Conservation (phyloP, 37 sponge, comb jelly and placozoan genomes). For the Mnemiopsis leidyi region DNA sequence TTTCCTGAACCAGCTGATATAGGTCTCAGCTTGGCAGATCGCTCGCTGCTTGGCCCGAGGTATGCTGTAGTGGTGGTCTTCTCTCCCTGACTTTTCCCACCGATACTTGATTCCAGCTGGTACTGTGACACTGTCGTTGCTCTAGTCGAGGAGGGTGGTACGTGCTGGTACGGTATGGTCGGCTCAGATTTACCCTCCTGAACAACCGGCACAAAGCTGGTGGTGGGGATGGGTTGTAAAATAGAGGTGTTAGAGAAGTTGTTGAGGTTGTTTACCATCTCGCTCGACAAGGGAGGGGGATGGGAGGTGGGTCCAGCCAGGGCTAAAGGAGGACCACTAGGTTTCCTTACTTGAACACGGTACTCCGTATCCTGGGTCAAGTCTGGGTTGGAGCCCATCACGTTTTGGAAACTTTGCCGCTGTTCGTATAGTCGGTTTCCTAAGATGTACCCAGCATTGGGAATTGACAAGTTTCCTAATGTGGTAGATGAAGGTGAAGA, state of each 20-base stretch:
- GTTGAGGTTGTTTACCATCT: constrained; percentile 43
- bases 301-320: background rate
- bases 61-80: background rate
- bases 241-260: background rate
- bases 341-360: background rate
- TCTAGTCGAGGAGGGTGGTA: background rate
- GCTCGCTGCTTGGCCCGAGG: constrained; percentile 40
- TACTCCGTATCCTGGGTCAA: background rate
- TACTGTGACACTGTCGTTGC: background rate
- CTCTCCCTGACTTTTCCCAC: background rate
- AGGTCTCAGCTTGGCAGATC: constrained; percentile 49
- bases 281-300: constrained; percentile 4
- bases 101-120: background rate
- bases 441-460: constrained; percentile 36
- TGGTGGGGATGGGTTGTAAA: background rate
- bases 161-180: constrained; percentile 23
- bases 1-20: constrained; percentile 55
- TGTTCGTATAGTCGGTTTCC: constrained; percentile 38
- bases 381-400: constrained; percentile 58
- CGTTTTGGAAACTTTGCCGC: constrained; percentile 24
- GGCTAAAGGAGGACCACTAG: background rate
- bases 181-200: constrained; percentile 5
- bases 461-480: constrained; percentile 17
- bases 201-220: background rate
- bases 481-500: background rate